Conservation (phyloP, 2,888 invertebrate genomes). For the Agonopterix alstromeriana region DNA sequence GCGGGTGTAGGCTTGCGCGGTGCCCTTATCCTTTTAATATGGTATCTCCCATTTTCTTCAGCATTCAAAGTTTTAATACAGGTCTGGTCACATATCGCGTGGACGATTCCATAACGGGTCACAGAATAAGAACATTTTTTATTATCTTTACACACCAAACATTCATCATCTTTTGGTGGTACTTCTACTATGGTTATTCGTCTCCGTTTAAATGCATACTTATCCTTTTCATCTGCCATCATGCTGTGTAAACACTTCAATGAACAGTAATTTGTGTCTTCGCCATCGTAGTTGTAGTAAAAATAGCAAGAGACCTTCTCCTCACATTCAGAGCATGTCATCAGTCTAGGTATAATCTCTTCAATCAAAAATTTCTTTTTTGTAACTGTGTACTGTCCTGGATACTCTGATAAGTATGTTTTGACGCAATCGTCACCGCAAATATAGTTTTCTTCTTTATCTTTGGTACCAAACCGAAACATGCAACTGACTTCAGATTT, state of each 20-base stretch:
- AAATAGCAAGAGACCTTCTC: slow-evolving; percentile 61
- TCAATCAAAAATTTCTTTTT: slow-evolving; percentile 57
- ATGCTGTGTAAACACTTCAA: slow-evolving; percentile 70
- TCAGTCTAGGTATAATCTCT: slow-evolving; percentile 43
- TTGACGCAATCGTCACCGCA: slow-evolving; percentile 71
- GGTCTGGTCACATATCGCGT: slow-evolving; percentile 72
- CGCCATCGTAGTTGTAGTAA: slow-evolving; percentile 62
- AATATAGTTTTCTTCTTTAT: slow-evolving; percentile 44
- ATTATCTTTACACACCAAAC: slow-evolving; percentile 67
- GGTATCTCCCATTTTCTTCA: slow-evolving; percentile 54
- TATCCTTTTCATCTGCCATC: slow-evolving; percentile 71
- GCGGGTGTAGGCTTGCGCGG: slow-evolving; percentile 16
- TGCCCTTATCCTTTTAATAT: slow-evolving; percentile 34
- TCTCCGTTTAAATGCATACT: slow-evolving; percentile 72
- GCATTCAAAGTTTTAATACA: slow-evolving; percentile 74
- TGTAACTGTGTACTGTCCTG: slow-evolving; percentile 38
- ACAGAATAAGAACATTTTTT: slow-evolving; percentile 67
- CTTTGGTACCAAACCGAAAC: slow-evolving; percentile 41
- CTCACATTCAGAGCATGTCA: slow-evolving; percentile 60
- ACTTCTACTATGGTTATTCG: slow-evolving; percentile 67
- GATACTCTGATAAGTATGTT: slow-evolving; percentile 51
- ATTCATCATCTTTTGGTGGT: slow-evolving; percentile 33
- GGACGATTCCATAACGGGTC: slow-evolving; percentile 64
- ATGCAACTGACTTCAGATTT: slow-evolving; percentile 38
- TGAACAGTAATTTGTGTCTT: slow-evolving; percentile 73